These are phyloP conservation scores for Centrocercus urophasianus DNA, from an alignment of 2,113 vertebrate genomes.

Conservation along the genomic window DNA sequence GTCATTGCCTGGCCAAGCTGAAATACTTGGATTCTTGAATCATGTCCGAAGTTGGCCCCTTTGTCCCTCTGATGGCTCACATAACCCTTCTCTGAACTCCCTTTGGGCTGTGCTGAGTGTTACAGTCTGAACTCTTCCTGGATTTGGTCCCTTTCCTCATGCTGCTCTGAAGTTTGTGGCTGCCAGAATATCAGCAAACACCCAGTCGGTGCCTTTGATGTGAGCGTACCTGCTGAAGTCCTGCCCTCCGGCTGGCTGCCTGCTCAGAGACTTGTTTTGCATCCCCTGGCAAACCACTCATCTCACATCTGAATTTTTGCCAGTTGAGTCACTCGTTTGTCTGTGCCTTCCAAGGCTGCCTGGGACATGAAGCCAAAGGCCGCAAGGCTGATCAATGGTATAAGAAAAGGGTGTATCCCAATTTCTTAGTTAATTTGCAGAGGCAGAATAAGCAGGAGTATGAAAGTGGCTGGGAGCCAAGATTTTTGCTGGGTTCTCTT, in stretches of 20 bases:
- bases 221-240: not conserved
- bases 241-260: conserved; percentile 4
- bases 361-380: conserved; percentile 44
- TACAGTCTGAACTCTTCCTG: conserved; percentile 52
- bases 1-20: conserved; percentile 49
- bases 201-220: not conserved
- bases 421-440: conserved; percentile 44
- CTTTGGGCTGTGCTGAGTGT: conserved; percentile 52
- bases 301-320: conserved; percentile 48
- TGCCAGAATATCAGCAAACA: not conserved
- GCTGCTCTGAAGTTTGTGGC: not conserved
- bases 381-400: conserved; percentile 33
- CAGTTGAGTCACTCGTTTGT: conserved; percentile 45
- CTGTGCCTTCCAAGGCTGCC: conserved; percentile 41
- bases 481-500: conserved; percentile 7
- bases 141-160: conserved; percentile 38
- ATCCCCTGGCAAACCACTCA: conserved; percentile 9
- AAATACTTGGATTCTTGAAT: conserved; percentile 66
- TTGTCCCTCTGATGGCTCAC: conserved; percentile 5
- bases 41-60: conserved; percentile 45
- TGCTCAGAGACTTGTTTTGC: conserved; percentile 35
- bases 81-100: conserved; percentile 63
- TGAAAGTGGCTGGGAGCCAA: not conserved
- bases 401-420: conserved; percentile 50
- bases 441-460: conserved; percentile 18